phyloP scores from a whole-genome alignment of 1,140 invertebrate genomes.

The Limonius californicus region DNA sequence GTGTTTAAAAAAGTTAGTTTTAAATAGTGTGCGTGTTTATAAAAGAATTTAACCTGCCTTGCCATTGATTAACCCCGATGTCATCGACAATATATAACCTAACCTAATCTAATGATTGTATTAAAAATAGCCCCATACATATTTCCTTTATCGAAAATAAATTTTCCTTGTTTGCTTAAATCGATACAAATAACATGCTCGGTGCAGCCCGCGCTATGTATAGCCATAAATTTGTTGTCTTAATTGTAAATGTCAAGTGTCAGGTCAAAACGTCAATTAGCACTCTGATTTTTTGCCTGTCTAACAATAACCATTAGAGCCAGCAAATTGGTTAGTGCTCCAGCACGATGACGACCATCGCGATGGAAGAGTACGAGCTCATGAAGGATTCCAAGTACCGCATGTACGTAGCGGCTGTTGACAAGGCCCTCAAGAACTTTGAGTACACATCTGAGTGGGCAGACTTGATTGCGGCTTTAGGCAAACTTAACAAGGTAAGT shows the following conservation, averaged over 20 bases:
- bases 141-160: neutral
- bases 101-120: neutral
- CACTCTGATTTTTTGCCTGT: conserved; percentile 12
- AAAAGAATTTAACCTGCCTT: neutral
- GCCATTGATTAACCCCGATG: no score
- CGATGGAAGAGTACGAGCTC: conserved; percentile 66
- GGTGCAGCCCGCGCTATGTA: neutral
- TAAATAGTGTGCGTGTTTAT: no score
- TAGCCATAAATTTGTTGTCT: neutral
- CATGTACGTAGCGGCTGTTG: conserved; percentile 74
- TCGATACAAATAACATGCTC: neutral
- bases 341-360: conserved; percentile 39
- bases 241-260: conserved; percentile 24
- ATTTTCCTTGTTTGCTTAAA: neutral
- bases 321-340: no score
- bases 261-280: conserved; percentile 17
- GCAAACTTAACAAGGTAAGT: conserved; percentile 92
- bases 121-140: neutral
- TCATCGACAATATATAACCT: no score
- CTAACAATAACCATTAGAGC: neutral
- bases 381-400: conserved; percentile 76
- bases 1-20: no score
- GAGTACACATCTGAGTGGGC: conserved; percentile 95
- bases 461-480: conserved; percentile 87
- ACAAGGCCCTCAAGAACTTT: conserved; percentile 89